phyloP scores from a whole-genome alignment of 2,888 invertebrate genomes.

The Cheilosia grossa region DNA sequence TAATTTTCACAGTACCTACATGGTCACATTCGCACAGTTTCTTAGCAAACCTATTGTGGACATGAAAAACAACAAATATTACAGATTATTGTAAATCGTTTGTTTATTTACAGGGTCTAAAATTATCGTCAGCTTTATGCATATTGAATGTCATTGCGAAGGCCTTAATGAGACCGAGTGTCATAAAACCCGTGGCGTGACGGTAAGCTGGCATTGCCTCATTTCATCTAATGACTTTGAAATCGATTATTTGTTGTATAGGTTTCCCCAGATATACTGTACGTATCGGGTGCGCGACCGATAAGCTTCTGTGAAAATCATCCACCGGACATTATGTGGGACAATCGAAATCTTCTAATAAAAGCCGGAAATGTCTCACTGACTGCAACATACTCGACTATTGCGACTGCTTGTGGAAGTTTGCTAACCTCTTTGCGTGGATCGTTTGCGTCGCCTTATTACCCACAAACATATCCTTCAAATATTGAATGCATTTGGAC shows the following conservation, averaged over 20 bases:
- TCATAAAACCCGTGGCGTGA: slow-evolving; percentile 72
- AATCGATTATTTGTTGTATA: slow-evolving; percentile 77
- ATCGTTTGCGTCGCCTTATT: slow-evolving; percentile 88
- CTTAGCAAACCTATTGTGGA: too few relatives aligned
- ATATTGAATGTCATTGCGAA: slow-evolving; percentile 79
- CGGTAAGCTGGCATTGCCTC: slow-evolving; percentile 44
- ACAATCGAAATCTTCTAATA: slow-evolving; percentile 83
- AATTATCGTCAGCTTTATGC: slow-evolving; percentile 77
- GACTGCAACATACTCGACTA: slow-evolving; percentile 83
- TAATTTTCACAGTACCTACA: too few relatives aligned
- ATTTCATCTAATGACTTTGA: not conserved
- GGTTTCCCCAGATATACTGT: slow-evolving; percentile 87
- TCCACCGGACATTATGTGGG: slow-evolving; percentile 86
- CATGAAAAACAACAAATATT: not conserved
- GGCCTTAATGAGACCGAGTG: slow-evolving; percentile 69
- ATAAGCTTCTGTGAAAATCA: slow-evolving; percentile 85
- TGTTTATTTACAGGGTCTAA: slow-evolving; percentile 65
- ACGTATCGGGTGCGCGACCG: slow-evolving; percentile 84
- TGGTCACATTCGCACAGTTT: too few relatives aligned
- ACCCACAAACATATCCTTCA: slow-evolving; percentile 88
- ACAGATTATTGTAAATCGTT: not conserved
- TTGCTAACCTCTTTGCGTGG: slow-evolving; percentile 86
- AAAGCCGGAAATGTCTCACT: slow-evolving; percentile 71
- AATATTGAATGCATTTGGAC: slow-evolving; percentile 91
- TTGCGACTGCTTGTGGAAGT: slow-evolving; percentile 88